Base-by-base conservation (phyloP, 1,140 invertebrate genomes). In the Anagrus nilaparvatae region DNA sequence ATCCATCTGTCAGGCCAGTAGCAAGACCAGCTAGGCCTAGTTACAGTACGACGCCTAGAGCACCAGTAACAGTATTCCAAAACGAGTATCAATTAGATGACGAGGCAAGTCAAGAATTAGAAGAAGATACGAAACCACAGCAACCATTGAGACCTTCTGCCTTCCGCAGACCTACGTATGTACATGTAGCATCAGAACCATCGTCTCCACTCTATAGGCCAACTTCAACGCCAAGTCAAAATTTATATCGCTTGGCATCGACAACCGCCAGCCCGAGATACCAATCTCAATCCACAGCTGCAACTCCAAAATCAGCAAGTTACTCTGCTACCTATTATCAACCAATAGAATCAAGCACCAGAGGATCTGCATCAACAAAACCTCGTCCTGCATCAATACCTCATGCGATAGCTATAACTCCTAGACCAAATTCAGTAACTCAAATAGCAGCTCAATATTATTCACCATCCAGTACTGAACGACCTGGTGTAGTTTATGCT, bases 41-140 rank as follows among this genome's bases (percentile, higher is more conserved):
- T 23, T 60, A 61, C 24, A 62, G 60, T 19, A 66, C 69, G 2
- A 75, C 77, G 1, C 60, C 73, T 3, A 61, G 75, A 54, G 70
- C 75, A 3, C 68, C 77, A 4, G 77, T 77, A 0, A 77, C 76
- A 2, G 72, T 76, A 45, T 81, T 76, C 71, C 78, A 81, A 54
- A 75, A 73, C 34, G 71, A 73, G 42, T 81, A 80, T 48, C 71
- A 74, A 32, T 63, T 75, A 12, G 72, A 74, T 46, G 60, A 66
- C 13, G 66, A 73, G 32, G 69, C 70, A 4, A 73, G 76, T 33
- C 75, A 78, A 49, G 73, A 78, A 45, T 66, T 75, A 34, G 70
- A 71, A 46, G 76, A 77, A 27, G 70, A 76, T 39, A 57, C 73
- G 5, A 63, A 56, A 35, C 62, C 61, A 12, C 60, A 63, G 20